phyloP scores from a whole-genome alignment of 2,888 invertebrate species.

The Pegoplata infirma region DNA sequence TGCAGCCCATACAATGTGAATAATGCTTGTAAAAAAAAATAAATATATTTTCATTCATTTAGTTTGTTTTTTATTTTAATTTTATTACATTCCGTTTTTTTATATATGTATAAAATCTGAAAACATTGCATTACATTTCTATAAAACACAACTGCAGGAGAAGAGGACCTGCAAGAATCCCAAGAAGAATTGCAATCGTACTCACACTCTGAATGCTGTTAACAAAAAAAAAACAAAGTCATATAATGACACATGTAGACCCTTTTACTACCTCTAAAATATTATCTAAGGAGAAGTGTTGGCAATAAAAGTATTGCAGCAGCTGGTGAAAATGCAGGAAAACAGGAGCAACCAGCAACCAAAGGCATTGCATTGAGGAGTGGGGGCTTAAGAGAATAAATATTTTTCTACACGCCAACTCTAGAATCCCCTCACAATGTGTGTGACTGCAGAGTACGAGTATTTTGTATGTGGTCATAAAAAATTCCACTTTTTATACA shows the following conservation, averaged over 20 bases:
- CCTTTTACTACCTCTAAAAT: background rate
- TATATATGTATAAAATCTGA: slow-evolving; percentile 48
- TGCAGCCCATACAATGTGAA: background rate
- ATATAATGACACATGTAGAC: slow-evolving; percentile 38
- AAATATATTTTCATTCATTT: slow-evolving; percentile 52
- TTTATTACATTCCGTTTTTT: background rate
- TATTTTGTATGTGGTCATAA: slow-evolving; percentile 25
- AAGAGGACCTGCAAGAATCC: slow-evolving; percentile 4
- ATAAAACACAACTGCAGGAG: slow-evolving; percentile 14
- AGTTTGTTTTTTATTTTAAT: slow-evolving; percentile 7
- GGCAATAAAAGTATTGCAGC: slow-evolving; percentile 41
- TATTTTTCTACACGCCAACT: slow-evolving; percentile 34
- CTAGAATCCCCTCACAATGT: background rate
- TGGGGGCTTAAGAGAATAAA: slow-evolving; percentile 9
- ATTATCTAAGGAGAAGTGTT: slow-evolving; percentile 27
- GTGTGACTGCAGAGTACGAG: background rate
- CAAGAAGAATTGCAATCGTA: background rate
- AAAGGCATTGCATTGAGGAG: background rate
- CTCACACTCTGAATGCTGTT: background rate
- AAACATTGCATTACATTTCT: slow-evolving; percentile 50
- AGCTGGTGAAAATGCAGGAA: slow-evolving; percentile 23
- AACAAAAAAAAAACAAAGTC: slow-evolving; percentile 15
- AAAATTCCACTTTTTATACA: slow-evolving; percentile 29
- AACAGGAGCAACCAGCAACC: slow-evolving; percentile 16
- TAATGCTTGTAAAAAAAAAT: too few relatives aligned